Percentiles rank a stretch among this genome's conserved stretches.
Evolutionary conservation across 2,113 vertebrate genomes (phyloP).

Genomic region (Lagopus leucura): DNA sequence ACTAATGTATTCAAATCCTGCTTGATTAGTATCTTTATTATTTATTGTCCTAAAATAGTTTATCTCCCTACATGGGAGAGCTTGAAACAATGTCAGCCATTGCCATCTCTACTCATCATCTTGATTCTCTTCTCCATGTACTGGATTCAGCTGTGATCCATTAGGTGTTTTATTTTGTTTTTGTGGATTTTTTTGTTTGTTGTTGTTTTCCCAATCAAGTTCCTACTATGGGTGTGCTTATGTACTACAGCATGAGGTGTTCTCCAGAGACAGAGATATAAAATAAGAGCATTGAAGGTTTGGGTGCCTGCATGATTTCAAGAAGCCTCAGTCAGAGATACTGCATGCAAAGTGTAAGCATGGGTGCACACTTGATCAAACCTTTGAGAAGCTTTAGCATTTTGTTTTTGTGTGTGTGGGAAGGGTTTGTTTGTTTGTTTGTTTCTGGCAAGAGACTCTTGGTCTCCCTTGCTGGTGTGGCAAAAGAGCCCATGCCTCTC

Average conservation of each 20-base stretch:
- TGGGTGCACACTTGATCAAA: not conserved
- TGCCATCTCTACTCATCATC: not conserved
- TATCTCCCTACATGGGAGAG: not conserved
- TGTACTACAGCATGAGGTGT: rapidly evolving
- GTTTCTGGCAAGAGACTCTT: not conserved
- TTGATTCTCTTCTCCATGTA: not conserved
- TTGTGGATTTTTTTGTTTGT: not conserved
- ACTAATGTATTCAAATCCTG: not conserved
- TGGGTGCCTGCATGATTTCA: not conserved
- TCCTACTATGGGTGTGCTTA: not conserved
- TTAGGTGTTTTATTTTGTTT: not conserved
- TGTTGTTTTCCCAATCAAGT: not conserved
- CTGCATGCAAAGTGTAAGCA: rapidly evolving
- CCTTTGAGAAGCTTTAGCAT: not conserved
- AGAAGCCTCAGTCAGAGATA: not conserved
- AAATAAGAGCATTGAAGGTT: not conserved
- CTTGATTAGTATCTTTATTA: not conserved
- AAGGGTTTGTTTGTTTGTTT: not conserved
- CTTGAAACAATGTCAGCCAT: not conserved
- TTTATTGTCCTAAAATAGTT: not conserved
- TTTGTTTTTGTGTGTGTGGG: not conserved
- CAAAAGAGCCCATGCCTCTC: too few relatives aligned
- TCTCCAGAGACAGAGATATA: not conserved
- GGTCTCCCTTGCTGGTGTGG: too few relatives aligned
- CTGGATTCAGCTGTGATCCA: rapidly evolving